Percentiles rank a stretch among this genome's conserved stretches.
These are phyloP conservation scores for Aphodius sticticus DNA, from an alignment of 2,888 invertebrate species.

Conservation along the genomic window DNA sequence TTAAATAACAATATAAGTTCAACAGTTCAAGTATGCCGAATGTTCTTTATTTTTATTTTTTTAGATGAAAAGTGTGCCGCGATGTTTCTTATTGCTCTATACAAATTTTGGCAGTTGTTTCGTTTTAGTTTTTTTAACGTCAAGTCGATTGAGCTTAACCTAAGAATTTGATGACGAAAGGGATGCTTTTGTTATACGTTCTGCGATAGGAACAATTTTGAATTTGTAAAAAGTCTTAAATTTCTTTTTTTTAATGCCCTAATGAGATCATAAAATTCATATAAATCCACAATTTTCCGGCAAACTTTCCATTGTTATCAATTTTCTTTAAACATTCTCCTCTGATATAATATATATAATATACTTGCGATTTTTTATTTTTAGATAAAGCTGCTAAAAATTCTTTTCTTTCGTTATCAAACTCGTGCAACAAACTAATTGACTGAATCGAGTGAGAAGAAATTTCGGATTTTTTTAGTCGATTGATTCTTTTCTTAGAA, in stretches of 20 bases:
- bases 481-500: constrained; percentile 10
- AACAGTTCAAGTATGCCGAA: constrained; percentile 48
- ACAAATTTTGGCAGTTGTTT: background rate
- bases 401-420: background rate
- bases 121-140: background rate
- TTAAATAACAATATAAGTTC: constrained; percentile 49
- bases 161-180: background rate
- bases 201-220: constrained; percentile 34
- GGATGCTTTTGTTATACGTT: background rate
- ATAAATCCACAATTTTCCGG: background rate
- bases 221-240: constrained; percentile 22
- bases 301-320: background rate
- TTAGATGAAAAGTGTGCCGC: background rate
- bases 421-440: background rate
- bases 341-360: background rate
- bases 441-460: background rate
- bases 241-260: constrained; percentile 37
- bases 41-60: background rate
- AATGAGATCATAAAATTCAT: constrained; percentile 32
- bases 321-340: background rate
- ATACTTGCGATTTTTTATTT: background rate
- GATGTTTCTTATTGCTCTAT: background rate
- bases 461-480: background rate
- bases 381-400: constrained; percentile 4
- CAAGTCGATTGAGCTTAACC: background rate